Percentiles rank a stretch among this genome's conserved stretches.
These are phyloP conservation scores for Leucopsar rothschildi DNA, from an alignment of 2,113 vertebrate species.

Conservation along the genomic window DNA sequence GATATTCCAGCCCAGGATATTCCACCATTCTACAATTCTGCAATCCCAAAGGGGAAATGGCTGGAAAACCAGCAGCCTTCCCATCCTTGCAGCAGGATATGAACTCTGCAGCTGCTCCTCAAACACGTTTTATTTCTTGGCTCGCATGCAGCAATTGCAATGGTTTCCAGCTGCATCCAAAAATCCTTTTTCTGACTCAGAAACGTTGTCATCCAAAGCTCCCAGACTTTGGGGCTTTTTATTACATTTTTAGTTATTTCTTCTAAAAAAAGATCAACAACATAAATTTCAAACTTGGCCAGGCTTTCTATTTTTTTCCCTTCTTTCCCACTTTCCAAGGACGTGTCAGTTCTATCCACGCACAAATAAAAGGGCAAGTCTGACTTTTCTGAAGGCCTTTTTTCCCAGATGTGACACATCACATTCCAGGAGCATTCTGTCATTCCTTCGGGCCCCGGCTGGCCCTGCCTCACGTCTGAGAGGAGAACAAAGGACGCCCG, in stretches of 20 bases:
- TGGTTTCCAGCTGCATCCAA: constrained; percentile 8
- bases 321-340: background rate
- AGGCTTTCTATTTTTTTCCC: background rate
- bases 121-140: background rate
- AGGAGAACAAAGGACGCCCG: constrained; percentile 17
- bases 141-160: background rate
- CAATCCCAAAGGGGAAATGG: background rate
- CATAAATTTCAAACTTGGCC: background rate
- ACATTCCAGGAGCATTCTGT: constrained; percentile 48
- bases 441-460: background rate
- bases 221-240: background rate
- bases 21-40: fast-evolving
- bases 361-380: background rate
- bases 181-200: background rate
- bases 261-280: background rate
- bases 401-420: constrained; percentile 46
- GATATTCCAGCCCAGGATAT: background rate
- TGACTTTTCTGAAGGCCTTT: background rate
- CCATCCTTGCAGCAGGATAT: background rate
- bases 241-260: background rate
- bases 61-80: background rate
- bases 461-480: background rate
- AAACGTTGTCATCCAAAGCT: background rate
- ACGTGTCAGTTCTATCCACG: background rate
- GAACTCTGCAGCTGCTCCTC: background rate